Conservation (phyloP, 92 coral and sea anemone species). For the Siderastrea siderea region DNA sequence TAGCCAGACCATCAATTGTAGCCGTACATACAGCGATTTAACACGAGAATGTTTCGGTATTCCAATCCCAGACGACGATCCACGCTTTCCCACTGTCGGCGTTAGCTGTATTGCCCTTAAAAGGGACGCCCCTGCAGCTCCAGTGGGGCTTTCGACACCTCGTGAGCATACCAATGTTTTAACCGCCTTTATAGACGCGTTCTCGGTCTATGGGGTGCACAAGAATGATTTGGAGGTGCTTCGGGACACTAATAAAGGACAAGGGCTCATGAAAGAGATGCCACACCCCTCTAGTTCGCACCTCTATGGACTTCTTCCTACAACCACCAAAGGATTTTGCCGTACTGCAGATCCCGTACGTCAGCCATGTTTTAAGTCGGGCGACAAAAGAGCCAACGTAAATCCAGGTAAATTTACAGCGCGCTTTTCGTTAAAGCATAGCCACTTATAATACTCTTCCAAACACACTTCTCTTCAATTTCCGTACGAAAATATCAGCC, state of each 20-base stretch:
- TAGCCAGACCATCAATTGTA: conserved; percentile 15
- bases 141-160: background rate
- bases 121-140: conserved; percentile 34
- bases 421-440: no score
- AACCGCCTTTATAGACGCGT: conserved; percentile 74
- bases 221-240: conserved; percentile 14
- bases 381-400: conserved; percentile 74
- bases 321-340: conserved; percentile 22
- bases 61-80: conserved; percentile 31
- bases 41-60: conserved; percentile 61
- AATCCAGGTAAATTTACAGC: conserved; percentile 46
- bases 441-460: no score
- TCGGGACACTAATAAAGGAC: conserved; percentile 19
- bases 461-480: no score
- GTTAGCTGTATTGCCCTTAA: conserved; percentile 44
- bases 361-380: conserved; percentile 52
- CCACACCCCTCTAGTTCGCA: conserved; percentile 23
- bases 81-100: conserved; percentile 14
- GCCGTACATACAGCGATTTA: background rate
- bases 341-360: conserved; percentile 16
- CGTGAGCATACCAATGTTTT: conserved; percentile 69
- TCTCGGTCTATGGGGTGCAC: conserved; percentile 63
- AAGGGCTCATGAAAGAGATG: conserved; percentile 35
- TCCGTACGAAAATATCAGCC: no score
- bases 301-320: conserved; percentile 32